Conservation (phyloP, 1,140 invertebrate species). For the Asobara japonica region DNA sequence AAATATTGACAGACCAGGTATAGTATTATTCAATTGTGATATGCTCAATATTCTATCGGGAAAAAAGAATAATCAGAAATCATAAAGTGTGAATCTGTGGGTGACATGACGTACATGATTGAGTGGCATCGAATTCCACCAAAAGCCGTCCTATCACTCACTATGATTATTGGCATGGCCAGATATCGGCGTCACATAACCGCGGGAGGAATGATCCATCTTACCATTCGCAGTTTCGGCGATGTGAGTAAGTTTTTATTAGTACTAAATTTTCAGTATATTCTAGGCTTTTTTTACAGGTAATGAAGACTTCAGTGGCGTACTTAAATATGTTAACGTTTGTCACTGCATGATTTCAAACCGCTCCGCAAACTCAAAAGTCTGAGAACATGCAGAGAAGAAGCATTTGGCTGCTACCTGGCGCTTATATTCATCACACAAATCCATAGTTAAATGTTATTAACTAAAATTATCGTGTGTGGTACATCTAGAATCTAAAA, state of each 20-base stretch:
- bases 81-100: slow-evolving; percentile 21
- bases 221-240: slow-evolving; percentile 43
- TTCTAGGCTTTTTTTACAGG: slow-evolving; percentile 22
- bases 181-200: slow-evolving; percentile 39
- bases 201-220: slow-evolving; percentile 39
- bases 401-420: too few species aligned
- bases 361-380: too few species aligned
- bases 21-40: not conserved
- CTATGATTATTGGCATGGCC: slow-evolving; percentile 42
- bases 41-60: not conserved
- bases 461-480: too few species aligned
- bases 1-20: slow-evolving; percentile 42
- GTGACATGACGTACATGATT: slow-evolving; percentile 22
- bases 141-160: slow-evolving; percentile 31
- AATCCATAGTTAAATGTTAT: too few species aligned
- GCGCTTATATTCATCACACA: too few species aligned
- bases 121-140: slow-evolving; percentile 42
- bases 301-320: slow-evolving; percentile 21
- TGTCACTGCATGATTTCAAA: not conserved
- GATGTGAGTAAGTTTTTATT: slow-evolving; percentile 36
- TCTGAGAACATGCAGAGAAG: too few species aligned
- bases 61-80: not conserved
- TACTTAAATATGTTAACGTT: slow-evolving; percentile 29
- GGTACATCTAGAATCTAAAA: too few species aligned
- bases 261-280: too few species aligned